Evolutionary conservation across 2,888 invertebrate species (phyloP).

Genomic region (Protophormia terraenovae): DNA sequence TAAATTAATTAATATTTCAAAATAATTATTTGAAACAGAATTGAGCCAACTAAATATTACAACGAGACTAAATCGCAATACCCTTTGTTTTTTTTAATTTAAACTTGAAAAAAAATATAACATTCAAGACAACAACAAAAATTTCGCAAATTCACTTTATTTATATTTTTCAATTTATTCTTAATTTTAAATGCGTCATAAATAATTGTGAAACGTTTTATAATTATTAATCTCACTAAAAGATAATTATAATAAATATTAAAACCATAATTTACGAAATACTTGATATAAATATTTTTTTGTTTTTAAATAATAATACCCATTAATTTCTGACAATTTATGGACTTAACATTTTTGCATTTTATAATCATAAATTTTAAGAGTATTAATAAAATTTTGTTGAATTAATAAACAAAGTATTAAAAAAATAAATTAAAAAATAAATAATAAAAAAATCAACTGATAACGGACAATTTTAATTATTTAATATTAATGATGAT

Average conservation of each 20-base stretch:
- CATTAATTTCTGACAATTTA: slow-evolving; percentile 54
- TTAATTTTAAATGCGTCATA: slow-evolving; percentile 39
- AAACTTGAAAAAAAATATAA: too few species aligned
- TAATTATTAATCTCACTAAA: slow-evolving; percentile 33
- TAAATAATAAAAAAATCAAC: neutral
- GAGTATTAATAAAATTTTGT: neutral
- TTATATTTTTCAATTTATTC: slow-evolving; percentile 21
- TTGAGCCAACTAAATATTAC: too few species aligned
- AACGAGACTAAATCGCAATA: too few species aligned
- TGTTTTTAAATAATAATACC: slow-evolving; percentile 9
- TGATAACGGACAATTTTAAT: slow-evolving; percentile 75
- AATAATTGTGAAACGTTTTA: slow-evolving; percentile 41
- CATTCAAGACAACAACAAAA: neutral
- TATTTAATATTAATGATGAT: slow-evolving; percentile 78
- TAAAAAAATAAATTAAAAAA: neutral
- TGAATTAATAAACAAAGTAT: neutral
- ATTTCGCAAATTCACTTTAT: neutral
- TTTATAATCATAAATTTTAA: slow-evolving; percentile 39
- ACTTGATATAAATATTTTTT: slow-evolving; percentile 23
- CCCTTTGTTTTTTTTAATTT: too few species aligned
- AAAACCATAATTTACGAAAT: slow-evolving; percentile 44
- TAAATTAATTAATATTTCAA: too few species aligned
- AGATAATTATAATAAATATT: slow-evolving; percentile 43
- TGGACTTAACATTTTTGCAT: slow-evolving; percentile 43
- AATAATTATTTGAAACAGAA: too few species aligned